phyloP scores from a whole-genome alignment of 2,113 vertebrate species.

The Tragelaphus scriptus region DNA sequence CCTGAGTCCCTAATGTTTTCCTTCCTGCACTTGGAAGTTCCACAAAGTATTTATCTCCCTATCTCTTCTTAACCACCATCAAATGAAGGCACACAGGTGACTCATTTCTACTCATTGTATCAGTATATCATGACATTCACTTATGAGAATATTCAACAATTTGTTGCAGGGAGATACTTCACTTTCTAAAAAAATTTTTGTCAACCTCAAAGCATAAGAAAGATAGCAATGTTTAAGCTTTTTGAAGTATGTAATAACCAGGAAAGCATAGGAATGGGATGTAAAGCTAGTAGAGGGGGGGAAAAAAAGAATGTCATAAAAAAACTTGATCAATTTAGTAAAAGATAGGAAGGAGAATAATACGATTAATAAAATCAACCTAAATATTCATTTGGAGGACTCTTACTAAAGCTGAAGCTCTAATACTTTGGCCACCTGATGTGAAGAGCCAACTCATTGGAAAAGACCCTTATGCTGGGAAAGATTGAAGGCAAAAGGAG shows the following conservation, averaged over 20 bases:
- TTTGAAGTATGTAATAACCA: not conserved
- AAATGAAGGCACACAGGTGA: not conserved
- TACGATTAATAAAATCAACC: not conserved
- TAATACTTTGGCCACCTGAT: not conserved
- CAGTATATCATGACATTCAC: not conserved
- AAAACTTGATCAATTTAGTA: not conserved
- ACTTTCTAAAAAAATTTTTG: not conserved
- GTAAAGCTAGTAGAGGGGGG: not conserved
- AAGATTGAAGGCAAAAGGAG: not conserved
- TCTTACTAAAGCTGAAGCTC: not conserved
- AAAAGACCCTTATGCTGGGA: not conserved
- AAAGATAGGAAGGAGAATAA: not conserved
- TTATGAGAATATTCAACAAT: not conserved
- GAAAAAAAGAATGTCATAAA: not conserved
- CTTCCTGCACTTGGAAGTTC: not conserved
- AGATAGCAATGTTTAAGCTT: not conserved
- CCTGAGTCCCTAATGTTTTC: not conserved
- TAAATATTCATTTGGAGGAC: not conserved
- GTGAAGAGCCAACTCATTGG: not conserved
- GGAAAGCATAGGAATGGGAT: not conserved
- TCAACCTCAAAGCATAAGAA: not conserved
- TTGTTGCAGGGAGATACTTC: not conserved
- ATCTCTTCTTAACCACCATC: not conserved
- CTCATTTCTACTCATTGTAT: not conserved
- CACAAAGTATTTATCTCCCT: not conserved